Conservation (phyloP, 2,888 invertebrate genomes). For the Dermolepida albohirtum region DNA sequence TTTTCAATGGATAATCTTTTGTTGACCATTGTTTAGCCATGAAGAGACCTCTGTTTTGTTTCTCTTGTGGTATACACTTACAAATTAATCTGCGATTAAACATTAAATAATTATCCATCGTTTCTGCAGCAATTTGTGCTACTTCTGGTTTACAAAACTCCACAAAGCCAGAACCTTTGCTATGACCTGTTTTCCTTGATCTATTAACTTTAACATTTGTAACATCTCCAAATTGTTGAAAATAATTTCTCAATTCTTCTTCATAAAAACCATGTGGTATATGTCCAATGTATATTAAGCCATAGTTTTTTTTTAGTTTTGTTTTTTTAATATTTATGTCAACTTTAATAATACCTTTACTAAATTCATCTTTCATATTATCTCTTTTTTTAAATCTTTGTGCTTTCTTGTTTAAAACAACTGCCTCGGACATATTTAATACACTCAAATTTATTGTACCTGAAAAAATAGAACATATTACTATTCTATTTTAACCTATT, state of each 20-base stretch:
- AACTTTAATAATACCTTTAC: constrained; percentile 65
- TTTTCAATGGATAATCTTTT: constrained; percentile 65
- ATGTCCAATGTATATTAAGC: constrained; percentile 80
- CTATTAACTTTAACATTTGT: constrained; percentile 82
- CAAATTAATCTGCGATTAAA: constrained; percentile 90
- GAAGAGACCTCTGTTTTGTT: constrained; percentile 68
- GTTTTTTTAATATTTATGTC: constrained; percentile 64
- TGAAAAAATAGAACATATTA: too few species aligned
- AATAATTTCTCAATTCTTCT: constrained; percentile 84
- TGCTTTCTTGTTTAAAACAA: constrained; percentile 67
- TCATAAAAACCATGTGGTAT: constrained; percentile 97
- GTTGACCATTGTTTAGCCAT: constrained; percentile 68
- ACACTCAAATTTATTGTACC: too few species aligned
- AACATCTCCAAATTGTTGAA: constrained; percentile 91
- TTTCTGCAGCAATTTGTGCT: constrained; percentile 92
- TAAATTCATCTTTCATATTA: constrained; percentile 68
- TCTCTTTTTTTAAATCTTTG: constrained; percentile 70
- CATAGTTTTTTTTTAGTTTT: constrained; percentile 61
- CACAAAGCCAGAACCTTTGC: constrained; percentile 91
- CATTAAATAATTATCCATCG: constrained; percentile 98
- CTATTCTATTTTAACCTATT: too few species aligned
- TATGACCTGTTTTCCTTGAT: constrained; percentile 84
- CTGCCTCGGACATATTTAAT: constrained; percentile 34
- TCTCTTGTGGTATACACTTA: constrained; percentile 77
- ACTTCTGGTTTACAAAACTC: constrained; percentile 88